Conservation (phyloP, 2,113 vertebrate species). For the Mastomys coucha region DNA sequence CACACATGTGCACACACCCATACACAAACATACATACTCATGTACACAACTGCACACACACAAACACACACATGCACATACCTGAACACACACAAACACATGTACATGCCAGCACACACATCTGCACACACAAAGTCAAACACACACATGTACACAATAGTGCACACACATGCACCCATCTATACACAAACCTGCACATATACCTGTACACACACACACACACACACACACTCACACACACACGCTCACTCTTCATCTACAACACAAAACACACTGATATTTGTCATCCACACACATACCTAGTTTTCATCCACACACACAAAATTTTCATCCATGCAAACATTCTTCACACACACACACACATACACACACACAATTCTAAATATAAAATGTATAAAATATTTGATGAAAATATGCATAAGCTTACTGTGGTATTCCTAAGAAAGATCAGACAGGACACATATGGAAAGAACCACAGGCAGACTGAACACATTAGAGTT, state of each 20-base stretch:
- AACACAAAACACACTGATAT: neutral
- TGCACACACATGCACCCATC: too few species aligned
- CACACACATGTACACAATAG: too few species aligned
- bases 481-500: neutral
- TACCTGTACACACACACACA: rapidly evolving
- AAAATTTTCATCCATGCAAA: neutral
- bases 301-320: neutral
- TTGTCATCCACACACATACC: neutral
- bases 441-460: neutral
- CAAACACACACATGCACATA: neutral
- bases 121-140: too few species aligned
- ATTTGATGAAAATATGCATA: constrained; percentile 10
- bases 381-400: constrained; percentile 42
- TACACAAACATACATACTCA: neutral
- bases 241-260: too few species aligned
- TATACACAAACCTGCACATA: too few species aligned
- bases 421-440: neutral
- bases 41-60: rapidly evolving
- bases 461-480: neutral
- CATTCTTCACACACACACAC: neutral
- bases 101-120: rapidly evolving
- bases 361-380: neutral
- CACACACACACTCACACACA: neutral
- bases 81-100: too few species aligned
- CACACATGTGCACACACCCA: too few species aligned